phyloP scores from a whole-genome alignment of 2,113 vertebrate species.

The Meriones unguiculatus region DNA sequence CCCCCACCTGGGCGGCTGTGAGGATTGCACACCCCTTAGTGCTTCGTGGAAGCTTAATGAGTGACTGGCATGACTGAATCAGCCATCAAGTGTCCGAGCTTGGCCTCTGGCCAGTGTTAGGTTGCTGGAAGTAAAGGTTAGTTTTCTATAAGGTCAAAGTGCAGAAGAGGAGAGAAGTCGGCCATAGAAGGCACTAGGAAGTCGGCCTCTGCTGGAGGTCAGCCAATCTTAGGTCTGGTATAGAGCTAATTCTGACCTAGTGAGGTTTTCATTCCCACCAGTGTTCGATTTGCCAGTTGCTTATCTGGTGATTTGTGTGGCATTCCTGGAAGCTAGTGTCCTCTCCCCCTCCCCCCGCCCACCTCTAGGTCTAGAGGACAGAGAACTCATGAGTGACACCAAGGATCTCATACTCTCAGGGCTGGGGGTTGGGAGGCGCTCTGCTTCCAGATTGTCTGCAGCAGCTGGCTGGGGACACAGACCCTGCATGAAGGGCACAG shows the following conservation, averaged over 20 bases:
- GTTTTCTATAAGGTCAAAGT: constrained; percentile 36
- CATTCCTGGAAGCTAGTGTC: background rate
- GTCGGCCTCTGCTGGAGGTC: background rate
- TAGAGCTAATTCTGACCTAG: background rate
- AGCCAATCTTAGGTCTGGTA: background rate
- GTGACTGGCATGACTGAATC: background rate
- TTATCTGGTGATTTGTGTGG: background rate
- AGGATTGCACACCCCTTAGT: no score
- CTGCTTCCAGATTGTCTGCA: background rate
- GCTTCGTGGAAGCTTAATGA: background rate
- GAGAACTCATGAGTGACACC: background rate
- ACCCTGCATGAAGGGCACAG: background rate
- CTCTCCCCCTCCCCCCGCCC: no score
- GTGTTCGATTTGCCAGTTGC: background rate
- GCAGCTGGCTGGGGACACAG: constrained; percentile 27
- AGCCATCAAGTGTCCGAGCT: background rate
- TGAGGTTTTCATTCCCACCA: background rate
- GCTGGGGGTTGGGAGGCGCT: background rate
- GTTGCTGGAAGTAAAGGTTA: background rate
- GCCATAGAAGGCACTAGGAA: background rate
- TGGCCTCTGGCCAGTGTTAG: background rate
- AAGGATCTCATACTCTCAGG: background rate
- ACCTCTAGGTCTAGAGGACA: background rate
- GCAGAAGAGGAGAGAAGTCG: background rate
- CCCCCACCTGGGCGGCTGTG: rapidly evolving